Evolutionary conservation across 2,888 invertebrate species (phyloP).

Genomic region (Hipparchia semele): DNA sequence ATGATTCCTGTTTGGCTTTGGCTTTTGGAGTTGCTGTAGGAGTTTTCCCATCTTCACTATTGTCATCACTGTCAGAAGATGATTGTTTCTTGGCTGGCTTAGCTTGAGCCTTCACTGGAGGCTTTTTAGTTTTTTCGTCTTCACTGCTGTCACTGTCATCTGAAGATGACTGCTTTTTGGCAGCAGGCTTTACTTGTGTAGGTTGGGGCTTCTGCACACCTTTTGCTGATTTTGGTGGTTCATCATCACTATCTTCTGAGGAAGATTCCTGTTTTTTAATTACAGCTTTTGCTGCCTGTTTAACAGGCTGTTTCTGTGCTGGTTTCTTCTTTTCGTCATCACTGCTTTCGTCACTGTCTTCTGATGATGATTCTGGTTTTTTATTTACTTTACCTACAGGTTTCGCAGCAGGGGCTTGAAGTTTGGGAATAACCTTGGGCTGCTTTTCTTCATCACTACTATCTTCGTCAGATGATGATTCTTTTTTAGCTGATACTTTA

Average conservation of each 20-base stretch:
- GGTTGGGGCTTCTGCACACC: slow-evolving; percentile 40
- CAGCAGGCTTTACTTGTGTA: slow-evolving; percentile 39
- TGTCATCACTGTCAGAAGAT: slow-evolving; percentile 62
- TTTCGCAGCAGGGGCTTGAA: slow-evolving; percentile 18
- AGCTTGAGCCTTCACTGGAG: slow-evolving; percentile 41
- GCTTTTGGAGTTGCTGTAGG: slow-evolving; percentile 35
- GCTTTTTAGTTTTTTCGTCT: slow-evolving; percentile 46
- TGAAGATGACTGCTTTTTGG: slow-evolving; percentile 57
- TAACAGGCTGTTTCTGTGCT: slow-evolving; percentile 37
- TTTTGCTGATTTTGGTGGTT: slow-evolving; percentile 58
- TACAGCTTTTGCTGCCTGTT: slow-evolving; percentile 49
- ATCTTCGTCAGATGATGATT: slow-evolving; percentile 26
- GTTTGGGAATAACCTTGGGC: slow-evolving; percentile 15
- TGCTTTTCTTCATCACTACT: slow-evolving; percentile 18
- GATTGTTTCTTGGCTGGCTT: slow-evolving; percentile 43
- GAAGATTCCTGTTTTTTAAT: slow-evolving; percentile 59
- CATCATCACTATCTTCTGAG: slow-evolving; percentile 59
- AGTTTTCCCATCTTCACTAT: slow-evolving; percentile 60
- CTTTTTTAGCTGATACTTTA: slow-evolving; percentile 41
- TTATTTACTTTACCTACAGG: slow-evolving; percentile 19
- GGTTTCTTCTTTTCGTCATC: slow-evolving; percentile 54
- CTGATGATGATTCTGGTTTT: slow-evolving; percentile 43
- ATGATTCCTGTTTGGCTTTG: slow-evolving; percentile 31
- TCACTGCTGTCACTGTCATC: slow-evolving; percentile 57
- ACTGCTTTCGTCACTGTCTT: slow-evolving; percentile 61